A percentile compares a stretch with the other conserved stretches of the same genome.
Conservation (phyloP, 1,140 invertebrate species). For the Steinernema feltiae region DNA sequence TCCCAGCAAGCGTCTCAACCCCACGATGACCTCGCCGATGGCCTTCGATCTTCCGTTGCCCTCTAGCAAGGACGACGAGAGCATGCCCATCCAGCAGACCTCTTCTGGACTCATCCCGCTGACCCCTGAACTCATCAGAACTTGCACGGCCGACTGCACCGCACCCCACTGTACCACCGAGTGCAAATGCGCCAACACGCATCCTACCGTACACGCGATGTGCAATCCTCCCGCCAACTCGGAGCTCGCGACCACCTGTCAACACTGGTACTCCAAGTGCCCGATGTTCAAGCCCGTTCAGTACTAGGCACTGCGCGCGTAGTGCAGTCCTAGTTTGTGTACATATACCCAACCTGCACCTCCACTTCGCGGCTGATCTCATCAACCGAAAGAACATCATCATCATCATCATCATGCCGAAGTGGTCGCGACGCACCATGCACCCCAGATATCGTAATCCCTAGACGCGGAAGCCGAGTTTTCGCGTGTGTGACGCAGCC, state of each 20-base stretch:
- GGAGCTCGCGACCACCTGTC: conserved; percentile 28
- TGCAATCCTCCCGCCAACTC: conserved; percentile 36
- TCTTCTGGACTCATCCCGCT: too few relatives aligned
- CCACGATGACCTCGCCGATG: conserved; percentile 27
- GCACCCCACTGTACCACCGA: conserved; percentile 31
- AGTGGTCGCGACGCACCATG: not conserved
- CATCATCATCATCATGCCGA: too few relatives aligned
- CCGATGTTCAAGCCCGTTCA: conserved; percentile 32
- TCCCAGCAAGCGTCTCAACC: conserved; percentile 6
- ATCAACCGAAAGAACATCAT: not conserved
- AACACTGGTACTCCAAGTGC: conserved; percentile 38
- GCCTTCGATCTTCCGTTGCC: conserved; percentile 30
- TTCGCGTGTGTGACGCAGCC: not conserved
- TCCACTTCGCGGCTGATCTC: not conserved
- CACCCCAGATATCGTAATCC: not conserved
- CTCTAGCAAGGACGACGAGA: conserved; percentile 15
- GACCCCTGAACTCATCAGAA: conserved; percentile 29
- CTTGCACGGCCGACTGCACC: conserved; percentile 34
- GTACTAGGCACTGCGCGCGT: conserved; percentile 21
- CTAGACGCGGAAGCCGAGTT: not conserved
- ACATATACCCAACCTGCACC: not conserved
- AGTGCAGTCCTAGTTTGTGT: too few relatives aligned
- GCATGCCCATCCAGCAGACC: conserved; percentile 17
- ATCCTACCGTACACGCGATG: conserved; percentile 36
- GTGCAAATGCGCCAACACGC: conserved; percentile 38